Percentiles rank a stretch among this genome's conserved stretches.
Evolutionary conservation across 2,888 invertebrate species (phyloP).

Genomic region (Dascillus cervinus): DNA sequence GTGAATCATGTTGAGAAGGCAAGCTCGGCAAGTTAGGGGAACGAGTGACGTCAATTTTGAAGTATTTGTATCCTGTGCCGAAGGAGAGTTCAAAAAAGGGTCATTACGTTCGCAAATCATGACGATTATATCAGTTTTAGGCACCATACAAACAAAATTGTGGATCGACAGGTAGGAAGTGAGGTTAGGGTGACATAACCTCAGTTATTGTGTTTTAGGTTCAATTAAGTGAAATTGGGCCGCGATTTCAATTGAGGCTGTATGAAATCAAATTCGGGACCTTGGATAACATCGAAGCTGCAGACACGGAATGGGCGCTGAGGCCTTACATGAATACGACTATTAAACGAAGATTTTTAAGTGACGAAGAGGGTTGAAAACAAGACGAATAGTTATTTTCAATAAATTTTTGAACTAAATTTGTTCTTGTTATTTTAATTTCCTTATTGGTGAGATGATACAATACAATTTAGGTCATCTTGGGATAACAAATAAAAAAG

Average conservation of each 20-base stretch:
- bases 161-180: slow-evolving; percentile 45
- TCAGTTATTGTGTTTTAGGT: slow-evolving; percentile 45
- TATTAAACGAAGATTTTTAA: slow-evolving; percentile 78
- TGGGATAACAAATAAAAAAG: no score
- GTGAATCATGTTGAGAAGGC: slow-evolving; percentile 86
- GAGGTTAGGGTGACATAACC: slow-evolving; percentile 2
- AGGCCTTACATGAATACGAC: slow-evolving; percentile 96
- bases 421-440: no score
- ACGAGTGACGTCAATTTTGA: slow-evolving; percentile 69
- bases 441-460: no score
- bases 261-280: slow-evolving; percentile 95
- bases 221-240: slow-evolving; percentile 86
- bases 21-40: slow-evolving; percentile 80
- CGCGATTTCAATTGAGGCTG: slow-evolving; percentile 88
- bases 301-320: slow-evolving; percentile 93
- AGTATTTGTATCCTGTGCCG: slow-evolving; percentile 81
- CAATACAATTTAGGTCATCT: neutral
- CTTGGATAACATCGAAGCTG: slow-evolving; percentile 74
- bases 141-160: slow-evolving; percentile 86
- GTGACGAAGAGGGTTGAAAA: slow-evolving; percentile 77
- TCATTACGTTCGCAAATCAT: slow-evolving; percentile 92
- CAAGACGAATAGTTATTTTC: slow-evolving; percentile 47
- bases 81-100: slow-evolving; percentile 87
- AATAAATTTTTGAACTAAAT: no score
- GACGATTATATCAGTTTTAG: slow-evolving; percentile 94